These are phyloP conservation scores for Euschistus heros DNA, from an alignment of 1,140 invertebrate species.

Conservation along the genomic window DNA sequence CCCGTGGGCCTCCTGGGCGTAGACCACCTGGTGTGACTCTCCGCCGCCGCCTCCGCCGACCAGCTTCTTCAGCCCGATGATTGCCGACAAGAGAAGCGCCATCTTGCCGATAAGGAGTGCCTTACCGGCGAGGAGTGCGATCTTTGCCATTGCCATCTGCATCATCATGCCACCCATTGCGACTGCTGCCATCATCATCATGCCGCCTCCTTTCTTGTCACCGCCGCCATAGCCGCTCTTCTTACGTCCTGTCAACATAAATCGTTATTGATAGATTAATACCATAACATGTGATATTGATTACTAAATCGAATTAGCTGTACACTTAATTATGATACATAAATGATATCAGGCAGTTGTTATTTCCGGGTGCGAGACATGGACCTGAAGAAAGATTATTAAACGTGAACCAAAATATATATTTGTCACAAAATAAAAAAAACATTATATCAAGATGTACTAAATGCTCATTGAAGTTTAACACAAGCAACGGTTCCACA, in stretches of 20 bases:
- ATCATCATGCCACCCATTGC: constrained; percentile 42
- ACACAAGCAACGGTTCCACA: no score
- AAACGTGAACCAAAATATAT: no score
- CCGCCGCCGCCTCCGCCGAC: constrained; percentile 16
- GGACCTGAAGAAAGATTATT: no score
- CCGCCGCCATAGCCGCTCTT: neutral
- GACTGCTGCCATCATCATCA: constrained; percentile 25
- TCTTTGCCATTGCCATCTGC: constrained; percentile 54
- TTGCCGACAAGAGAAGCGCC: constrained; percentile 47
- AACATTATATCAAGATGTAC: no score
- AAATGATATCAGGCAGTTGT: no score
- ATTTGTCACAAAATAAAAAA: no score
- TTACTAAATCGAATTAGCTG: no score
- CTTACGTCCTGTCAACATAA: constrained; percentile 22
- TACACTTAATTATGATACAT: no score
- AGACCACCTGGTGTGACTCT: constrained; percentile 21
- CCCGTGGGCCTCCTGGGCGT: constrained; percentile 19
- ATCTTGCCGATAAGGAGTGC: constrained; percentile 56
- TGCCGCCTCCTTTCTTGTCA: constrained; percentile 20
- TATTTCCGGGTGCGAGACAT: no score
- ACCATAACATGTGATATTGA: no score
- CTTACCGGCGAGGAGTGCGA: constrained; percentile 52
- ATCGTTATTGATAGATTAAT: no score
- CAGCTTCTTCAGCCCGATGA: constrained; percentile 34
- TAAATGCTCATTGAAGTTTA: no score